A percentile compares a stretch with the other conserved stretches of the same genome.
phyloP scores from a whole-genome alignment of 2,888 invertebrate species.

The Epistrophella euchroma region DNA sequence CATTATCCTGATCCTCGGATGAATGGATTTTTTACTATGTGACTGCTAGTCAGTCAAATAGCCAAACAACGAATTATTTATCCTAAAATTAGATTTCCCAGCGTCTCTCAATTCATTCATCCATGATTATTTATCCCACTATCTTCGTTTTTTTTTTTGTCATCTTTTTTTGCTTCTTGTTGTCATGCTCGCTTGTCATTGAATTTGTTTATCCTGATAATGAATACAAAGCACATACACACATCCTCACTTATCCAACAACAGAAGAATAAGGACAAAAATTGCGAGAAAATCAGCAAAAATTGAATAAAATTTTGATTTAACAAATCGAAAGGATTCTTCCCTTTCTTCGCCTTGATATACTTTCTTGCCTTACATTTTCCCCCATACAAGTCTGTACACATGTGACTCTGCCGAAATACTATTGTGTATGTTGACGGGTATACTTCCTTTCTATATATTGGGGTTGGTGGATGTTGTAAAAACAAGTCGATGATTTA shows the following conservation, averaged over 20 bases:
- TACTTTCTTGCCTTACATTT: constrained; percentile 9
- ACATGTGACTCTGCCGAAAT: constrained; percentile 46
- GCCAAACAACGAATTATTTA: constrained; percentile 69
- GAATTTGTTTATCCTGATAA: constrained; percentile 72
- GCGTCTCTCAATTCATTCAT: constrained; percentile 50
- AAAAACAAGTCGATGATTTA: constrained; percentile 75
- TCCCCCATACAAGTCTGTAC: background rate
- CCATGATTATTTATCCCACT: constrained; percentile 55
- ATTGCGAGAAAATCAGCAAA: constrained; percentile 67
- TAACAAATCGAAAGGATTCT: constrained; percentile 74
- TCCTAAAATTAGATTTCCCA: constrained; percentile 64
- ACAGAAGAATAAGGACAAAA: constrained; percentile 16
- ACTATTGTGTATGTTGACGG: constrained; percentile 54
- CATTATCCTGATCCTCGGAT: constrained; percentile 48
- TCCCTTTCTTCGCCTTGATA: constrained; percentile 49
- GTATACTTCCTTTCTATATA: constrained; percentile 45
- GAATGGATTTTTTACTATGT: constrained; percentile 26
- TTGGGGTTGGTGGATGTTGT: constrained; percentile 23
- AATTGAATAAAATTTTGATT: constrained; percentile 76
- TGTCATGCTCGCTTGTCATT: constrained; percentile 71
- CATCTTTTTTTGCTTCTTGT: constrained; percentile 16
- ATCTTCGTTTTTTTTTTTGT: constrained; percentile 24
- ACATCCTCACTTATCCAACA: constrained; percentile 24
- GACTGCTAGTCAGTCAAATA: constrained; percentile 49
- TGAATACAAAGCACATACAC: constrained; percentile 60